Evolutionary conservation across 2,888 invertebrate genomes (phyloP).

Genomic region (Perdita meconis): DNA sequence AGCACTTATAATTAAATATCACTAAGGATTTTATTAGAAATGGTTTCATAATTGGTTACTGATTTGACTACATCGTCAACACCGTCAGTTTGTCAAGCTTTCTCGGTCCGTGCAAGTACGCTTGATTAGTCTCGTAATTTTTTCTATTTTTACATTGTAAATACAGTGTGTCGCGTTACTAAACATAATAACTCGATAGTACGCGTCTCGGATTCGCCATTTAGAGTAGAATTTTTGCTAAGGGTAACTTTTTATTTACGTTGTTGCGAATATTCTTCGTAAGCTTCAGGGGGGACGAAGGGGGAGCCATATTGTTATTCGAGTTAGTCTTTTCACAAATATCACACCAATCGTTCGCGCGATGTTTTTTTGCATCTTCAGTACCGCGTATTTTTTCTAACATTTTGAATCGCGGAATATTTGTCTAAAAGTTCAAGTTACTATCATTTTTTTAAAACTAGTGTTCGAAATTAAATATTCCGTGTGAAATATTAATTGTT

Average conservation of each 20-base stretch:
- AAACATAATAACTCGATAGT: background rate
- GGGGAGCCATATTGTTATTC: background rate
- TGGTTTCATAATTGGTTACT: background rate
- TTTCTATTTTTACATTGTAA: slow-evolving; percentile 1
- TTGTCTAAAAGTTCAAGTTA: no score
- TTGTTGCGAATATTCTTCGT: background rate
- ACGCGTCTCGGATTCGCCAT: background rate
- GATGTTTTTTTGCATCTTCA: no score
- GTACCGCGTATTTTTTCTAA: no score
- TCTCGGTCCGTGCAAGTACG: background rate
- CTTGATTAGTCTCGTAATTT: slow-evolving; percentile 1
- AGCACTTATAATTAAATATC: background rate
- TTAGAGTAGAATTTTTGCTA: background rate
- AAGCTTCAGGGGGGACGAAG: no score
- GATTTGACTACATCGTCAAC: background rate
- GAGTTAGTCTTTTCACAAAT: background rate
- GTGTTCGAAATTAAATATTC: no score
- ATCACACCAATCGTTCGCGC: no score
- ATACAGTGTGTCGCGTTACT: background rate
- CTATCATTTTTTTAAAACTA: no score
- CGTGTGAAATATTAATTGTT: no score
- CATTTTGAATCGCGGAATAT: no score
- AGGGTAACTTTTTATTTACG: background rate
- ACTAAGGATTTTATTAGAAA: background rate
- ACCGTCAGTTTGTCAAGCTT: background rate